Conservation (phyloP, 2,113 vertebrate genomes). For the Rhizomys pruinosus region DNA sequence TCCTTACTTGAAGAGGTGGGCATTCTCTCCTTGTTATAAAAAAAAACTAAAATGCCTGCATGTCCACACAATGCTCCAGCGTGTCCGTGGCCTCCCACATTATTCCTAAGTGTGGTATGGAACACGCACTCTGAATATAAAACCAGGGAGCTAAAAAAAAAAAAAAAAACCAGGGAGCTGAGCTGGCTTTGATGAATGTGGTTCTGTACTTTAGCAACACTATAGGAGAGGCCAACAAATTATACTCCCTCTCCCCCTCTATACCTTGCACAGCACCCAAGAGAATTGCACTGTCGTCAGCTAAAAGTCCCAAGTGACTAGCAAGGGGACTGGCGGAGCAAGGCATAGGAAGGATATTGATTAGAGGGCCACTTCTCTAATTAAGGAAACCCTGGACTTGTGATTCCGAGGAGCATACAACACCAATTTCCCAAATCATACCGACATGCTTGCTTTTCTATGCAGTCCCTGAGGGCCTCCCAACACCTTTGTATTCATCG, state of each 20-base stretch:
- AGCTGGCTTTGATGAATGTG: conserved; percentile 67
- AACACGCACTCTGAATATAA: conserved; percentile 52
- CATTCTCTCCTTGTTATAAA: conserved; percentile 78
- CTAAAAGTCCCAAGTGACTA: conserved; percentile 64
- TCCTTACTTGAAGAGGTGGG: conserved; percentile 75
- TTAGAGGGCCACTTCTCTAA: conserved; percentile 75
- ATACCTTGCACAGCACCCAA: conserved; percentile 43
- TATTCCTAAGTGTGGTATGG: conserved; percentile 3
- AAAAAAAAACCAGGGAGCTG: no score
- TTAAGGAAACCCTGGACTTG: conserved; percentile 70
- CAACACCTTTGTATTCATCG: conserved; percentile 57
- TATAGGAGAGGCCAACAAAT: conserved; percentile 72
- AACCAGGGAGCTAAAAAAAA: no score
- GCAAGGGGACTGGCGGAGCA: conserved; percentile 35
- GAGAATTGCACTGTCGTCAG: conserved; percentile 55
- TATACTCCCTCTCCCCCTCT: conserved; percentile 10
- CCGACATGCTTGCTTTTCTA: conserved; percentile 59
- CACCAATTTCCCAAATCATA: conserved; percentile 75
- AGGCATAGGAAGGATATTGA: conserved; percentile 72
- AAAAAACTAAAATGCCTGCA: conserved; percentile 69
- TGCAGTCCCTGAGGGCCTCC: conserved; percentile 61
- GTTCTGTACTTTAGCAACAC: conserved; percentile 53
- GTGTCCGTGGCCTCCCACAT: conserved; percentile 67
- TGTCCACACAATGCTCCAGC: conserved; percentile 79
- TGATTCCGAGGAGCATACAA: conserved; percentile 64